phyloP scores from a whole-genome alignment of 2,113 vertebrate genomes.

The Indri indri region DNA sequence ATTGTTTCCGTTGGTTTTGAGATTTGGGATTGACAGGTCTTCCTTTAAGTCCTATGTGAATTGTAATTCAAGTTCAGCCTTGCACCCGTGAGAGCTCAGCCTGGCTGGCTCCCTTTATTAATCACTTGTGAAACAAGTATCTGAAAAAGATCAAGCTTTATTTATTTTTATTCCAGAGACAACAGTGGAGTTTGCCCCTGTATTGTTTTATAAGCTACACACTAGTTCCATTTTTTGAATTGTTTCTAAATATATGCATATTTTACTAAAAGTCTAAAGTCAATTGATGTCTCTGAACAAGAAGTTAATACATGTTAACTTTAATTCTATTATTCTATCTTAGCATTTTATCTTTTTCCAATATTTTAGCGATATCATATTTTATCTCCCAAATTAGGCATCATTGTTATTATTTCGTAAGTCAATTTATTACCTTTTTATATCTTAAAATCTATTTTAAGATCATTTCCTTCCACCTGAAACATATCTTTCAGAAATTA shows the following conservation, averaged over 20 bases:
- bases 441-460: neutral
- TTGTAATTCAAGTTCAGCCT: neutral
- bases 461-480: neutral
- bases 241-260: neutral
- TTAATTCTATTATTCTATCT: neutral
- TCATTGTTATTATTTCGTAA: neutral
- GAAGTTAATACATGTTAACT: neutral
- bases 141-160: neutral
- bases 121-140: neutral
- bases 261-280: neutral
- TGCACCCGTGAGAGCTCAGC: neutral
- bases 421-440: neutral
- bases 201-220: neutral
- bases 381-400: neutral
- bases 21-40: neutral
- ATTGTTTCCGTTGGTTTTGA: neutral
- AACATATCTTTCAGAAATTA: neutral
- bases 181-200: neutral
- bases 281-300: neutral
- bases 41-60: neutral
- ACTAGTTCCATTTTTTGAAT: neutral
- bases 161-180: neutral
- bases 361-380: neutral
- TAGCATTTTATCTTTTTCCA: neutral
- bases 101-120: neutral